Evolutionary conservation across 2,113 vertebrate genomes (phyloP).

Genomic region (Hylia prasina): DNA sequence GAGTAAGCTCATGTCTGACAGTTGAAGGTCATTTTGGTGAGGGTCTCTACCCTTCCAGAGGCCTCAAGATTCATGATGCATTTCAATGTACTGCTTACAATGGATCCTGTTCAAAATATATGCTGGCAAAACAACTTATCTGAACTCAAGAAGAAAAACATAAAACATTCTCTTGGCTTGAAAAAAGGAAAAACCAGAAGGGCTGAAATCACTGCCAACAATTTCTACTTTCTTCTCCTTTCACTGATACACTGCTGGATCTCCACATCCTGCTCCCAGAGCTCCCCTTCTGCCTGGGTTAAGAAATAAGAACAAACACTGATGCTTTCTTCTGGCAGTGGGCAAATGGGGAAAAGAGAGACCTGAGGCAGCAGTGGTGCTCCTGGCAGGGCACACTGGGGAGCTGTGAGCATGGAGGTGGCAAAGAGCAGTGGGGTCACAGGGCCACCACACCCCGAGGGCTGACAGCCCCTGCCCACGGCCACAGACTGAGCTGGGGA

Average conservation of each 20-base stretch:
- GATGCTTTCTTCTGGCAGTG: not conserved
- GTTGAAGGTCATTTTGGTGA: not conserved
- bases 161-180: conserved; percentile 23
- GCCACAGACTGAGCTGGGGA: not conserved
- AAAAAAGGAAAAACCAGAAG: conserved; percentile 36
- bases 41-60: not conserved
- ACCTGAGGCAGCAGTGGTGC: accelerated
- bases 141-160: conserved; percentile 4
- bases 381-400: accelerated
- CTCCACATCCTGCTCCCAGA: not conserved
- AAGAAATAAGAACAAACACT: not conserved
- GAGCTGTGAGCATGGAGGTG: not conserved
- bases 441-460: accelerated
- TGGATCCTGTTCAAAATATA: conserved; percentile 18
- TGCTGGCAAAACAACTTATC: conserved; percentile 23
- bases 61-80: not conserved
- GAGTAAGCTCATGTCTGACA: not conserved
- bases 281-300: not conserved
- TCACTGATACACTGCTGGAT: not conserved
- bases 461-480: not conserved
- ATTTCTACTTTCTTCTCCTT: not conserved
- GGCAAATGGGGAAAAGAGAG: not conserved
- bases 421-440: not conserved
- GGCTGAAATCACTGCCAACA: not conserved
- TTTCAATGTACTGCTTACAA: not conserved